phyloP scores from a whole-genome alignment of 2,888 invertebrate genomes.

The Subacronicta megacephala region DNA sequence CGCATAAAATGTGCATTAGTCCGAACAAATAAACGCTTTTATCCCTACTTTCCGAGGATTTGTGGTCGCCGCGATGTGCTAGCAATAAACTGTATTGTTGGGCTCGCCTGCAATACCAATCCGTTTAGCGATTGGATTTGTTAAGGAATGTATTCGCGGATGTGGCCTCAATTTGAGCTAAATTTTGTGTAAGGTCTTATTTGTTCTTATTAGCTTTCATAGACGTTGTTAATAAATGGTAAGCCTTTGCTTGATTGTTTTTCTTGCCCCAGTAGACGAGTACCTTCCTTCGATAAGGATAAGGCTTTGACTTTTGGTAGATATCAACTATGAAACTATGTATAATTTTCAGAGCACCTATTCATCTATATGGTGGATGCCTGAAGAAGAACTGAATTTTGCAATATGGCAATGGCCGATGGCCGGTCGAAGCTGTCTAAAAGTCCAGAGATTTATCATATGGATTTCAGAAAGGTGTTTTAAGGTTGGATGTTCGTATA shows the following conservation, averaged over 20 bases:
- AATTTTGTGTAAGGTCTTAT: conserved; percentile 28
- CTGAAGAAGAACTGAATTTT: too few relatives aligned
- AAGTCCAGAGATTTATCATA: too few relatives aligned
- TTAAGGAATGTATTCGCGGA: conserved; percentile 34
- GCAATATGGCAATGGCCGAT: too few relatives aligned
- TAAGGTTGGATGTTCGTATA: too few relatives aligned
- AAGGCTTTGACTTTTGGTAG: too few relatives aligned
- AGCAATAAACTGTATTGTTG: conserved; percentile 65
- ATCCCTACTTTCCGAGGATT: conserved; percentile 80
- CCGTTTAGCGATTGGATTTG: conserved; percentile 52
- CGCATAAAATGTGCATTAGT: conserved; percentile 88
- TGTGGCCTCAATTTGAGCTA: conserved; percentile 28
- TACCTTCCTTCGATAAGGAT: too few relatives aligned
- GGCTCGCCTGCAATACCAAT: conserved; percentile 49
- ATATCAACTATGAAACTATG: too few relatives aligned
- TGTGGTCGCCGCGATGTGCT: conserved; percentile 73
- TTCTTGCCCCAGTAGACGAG: too few relatives aligned
- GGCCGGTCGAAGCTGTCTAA: too few relatives aligned
- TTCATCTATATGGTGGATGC: too few relatives aligned
- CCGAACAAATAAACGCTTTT: conserved; percentile 87
- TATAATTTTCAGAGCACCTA: too few relatives aligned
- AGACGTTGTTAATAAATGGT: neutral
- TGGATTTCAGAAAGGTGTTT: too few relatives aligned
- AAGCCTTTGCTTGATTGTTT: neutral
- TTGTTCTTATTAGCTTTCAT: conserved; percentile 17